Evolutionary conservation across 2,113 vertebrate genomes (phyloP), one percentile per base, ranked within the genome.

Genomic region (Eolophus roseicapilla): DNA sequence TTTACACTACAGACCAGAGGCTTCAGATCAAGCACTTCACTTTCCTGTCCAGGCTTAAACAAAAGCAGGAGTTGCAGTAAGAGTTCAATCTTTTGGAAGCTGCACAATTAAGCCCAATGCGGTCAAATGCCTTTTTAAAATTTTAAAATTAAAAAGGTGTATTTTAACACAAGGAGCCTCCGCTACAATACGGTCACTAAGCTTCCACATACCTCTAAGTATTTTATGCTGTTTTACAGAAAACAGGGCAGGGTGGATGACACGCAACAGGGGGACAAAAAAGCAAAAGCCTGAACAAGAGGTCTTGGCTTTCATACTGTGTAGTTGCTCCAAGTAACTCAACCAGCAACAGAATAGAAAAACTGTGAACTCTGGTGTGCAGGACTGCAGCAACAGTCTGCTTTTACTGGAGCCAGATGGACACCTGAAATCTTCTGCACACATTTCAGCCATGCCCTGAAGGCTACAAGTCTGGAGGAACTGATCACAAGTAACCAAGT

Each of bases 191-290:
- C 9, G 71, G 23, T 50, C 35, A 14, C 39, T 50, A 75, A 78
- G 18, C 20, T 33, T 65, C 47, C 10, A 2, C 1, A 16, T 7
- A 71, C 47, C 47, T 50, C 62, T 1, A 39, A 74, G 3, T n/a
- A 31, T 63, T 70, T 92, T 55, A 60, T 9, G 17, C 1, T 28
- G 62, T 77, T 90, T 43, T 19, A 63, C 11, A 77, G 49, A 44
- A 80, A 67, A n/a, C 0, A 0, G 5, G 18, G 8, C 24, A 5
- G 3, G 28, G 27, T 33, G 33, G 33, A 59, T 35, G 57, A 59
- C 24, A 64, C 23, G 49, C 41, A 85, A 43, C 0, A 0, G 5
- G 9, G 12, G 24, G 21, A 70, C 43, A 64, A 82, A 92, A 24
- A 16, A 81, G 37, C 37, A 44, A 0, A 74, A 67, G n/a, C 21